These are phyloP conservation scores for Argyresthia goedartella DNA, from an alignment of 2,888 invertebrate genomes.

Conservation along the genomic window DNA sequence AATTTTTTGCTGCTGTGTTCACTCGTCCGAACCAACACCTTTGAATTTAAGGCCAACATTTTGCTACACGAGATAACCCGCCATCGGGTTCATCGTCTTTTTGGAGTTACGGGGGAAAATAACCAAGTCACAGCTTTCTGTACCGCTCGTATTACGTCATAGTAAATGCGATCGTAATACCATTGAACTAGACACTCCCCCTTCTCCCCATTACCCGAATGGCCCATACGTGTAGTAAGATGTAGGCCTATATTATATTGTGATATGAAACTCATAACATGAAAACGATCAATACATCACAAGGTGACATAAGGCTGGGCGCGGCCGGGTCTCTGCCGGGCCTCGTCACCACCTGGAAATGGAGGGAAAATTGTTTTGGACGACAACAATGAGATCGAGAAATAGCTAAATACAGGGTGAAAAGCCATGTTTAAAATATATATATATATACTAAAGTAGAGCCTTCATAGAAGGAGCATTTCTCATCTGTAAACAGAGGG, in stretches of 20 bases:
- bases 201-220: not conserved
- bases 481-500: no score
- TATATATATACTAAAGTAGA: no score
- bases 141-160: not conserved
- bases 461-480: no score
- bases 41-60: no score
- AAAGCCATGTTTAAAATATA: no score
- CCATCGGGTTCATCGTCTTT: no score
- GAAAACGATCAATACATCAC: constrained; percentile 60
- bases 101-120: no score
- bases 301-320: constrained; percentile 30
- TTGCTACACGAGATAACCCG: no score
- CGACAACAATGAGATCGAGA: no score
- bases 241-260: constrained; percentile 21
- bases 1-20: no score
- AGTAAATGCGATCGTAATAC: not conserved
- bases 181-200: not conserved
- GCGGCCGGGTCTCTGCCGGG: constrained; percentile 14
- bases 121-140: not conserved
- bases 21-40: no score
- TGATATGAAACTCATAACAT: constrained; percentile 41
- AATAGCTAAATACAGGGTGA: no score
- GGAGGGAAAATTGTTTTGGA: not conserved
- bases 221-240: not conserved
- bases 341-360: constrained; percentile 11